Evolutionary conservation across 2,113 vertebrate genomes (phyloP).

Genomic region (Proterorhinus semilunaris): DNA sequence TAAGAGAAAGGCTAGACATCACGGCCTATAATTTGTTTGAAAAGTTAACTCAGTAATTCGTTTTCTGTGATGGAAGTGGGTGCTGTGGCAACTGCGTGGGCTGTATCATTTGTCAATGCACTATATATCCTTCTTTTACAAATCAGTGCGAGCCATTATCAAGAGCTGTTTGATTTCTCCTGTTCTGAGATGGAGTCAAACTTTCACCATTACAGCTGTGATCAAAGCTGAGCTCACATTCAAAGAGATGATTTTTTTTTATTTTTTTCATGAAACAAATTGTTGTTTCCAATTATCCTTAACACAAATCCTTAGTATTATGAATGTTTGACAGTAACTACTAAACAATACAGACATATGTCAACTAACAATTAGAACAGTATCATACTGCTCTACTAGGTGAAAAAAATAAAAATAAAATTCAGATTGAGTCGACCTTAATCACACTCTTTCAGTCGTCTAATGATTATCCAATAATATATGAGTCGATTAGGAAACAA

Average conservation of each 20-base stretch:
- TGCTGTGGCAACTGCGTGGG: constrained; percentile 26
- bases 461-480: too few relatives aligned
- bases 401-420: too few relatives aligned
- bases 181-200: background rate
- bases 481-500: too few relatives aligned
- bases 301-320: too few relatives aligned
- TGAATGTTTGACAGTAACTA: too few relatives aligned
- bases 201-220: constrained; percentile 6
- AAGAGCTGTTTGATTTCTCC: constrained; percentile 23
- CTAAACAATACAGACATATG: too few relatives aligned
- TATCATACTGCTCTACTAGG: too few relatives aligned
- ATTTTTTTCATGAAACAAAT: too few relatives aligned
- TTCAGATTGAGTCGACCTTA: too few relatives aligned
- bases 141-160: constrained; percentile 7
- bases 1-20: background rate
- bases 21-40: background rate
- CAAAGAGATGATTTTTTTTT: constrained; percentile 2
- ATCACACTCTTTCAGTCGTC: too few relatives aligned
- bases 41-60: constrained; percentile 35
- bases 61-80: constrained; percentile 31
- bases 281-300: background rate
- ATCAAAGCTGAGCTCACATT: background rate
- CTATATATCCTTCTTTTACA: constrained; percentile 18
- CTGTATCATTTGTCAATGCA: constrained; percentile 39
- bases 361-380: too few relatives aligned